These are phyloP conservation scores for Mnemiopsis leidyi DNA, from an alignment of 37 sponge, comb jelly and placozoan species.

Conservation along the genomic window DNA sequence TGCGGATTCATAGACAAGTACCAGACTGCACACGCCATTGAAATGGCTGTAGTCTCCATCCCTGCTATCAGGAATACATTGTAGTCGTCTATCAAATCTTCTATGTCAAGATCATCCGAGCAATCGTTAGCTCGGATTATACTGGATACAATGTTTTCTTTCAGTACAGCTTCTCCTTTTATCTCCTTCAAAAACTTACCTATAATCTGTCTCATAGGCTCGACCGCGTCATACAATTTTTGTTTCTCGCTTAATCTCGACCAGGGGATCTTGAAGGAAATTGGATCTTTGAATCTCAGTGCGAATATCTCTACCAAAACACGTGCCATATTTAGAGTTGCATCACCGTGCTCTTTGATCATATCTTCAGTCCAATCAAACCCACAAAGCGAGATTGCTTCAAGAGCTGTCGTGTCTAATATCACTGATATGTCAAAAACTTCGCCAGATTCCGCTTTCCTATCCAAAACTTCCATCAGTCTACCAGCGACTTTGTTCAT, in stretches of 20 bases:
- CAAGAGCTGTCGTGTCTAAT: background rate
- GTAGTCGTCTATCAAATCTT: slow-evolving; percentile 1
- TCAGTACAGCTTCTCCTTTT: background rate
- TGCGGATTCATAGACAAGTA: background rate
- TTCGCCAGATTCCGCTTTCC: background rate
- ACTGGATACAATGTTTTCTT: slow-evolving; percentile 21
- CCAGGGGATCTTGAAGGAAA: background rate
- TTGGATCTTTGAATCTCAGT: background rate
- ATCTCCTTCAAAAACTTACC: background rate
- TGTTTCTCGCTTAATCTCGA: background rate
- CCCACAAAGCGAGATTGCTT: slow-evolving; percentile 20
- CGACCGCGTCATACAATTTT: too few species aligned
- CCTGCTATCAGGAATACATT: background rate
- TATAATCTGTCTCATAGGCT: background rate
- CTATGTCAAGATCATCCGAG: background rate
- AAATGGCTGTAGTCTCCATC: slow-evolving; percentile 24
- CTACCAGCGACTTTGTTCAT: too few species aligned
- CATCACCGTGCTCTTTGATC: background rate
- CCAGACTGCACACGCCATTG: background rate
- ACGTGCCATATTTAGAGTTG: background rate
- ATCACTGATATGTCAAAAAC: background rate
- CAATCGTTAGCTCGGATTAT: too few species aligned
- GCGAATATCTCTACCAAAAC: background rate
- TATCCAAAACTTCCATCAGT: background rate
- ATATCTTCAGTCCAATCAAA: slow-evolving; percentile 19